Percentiles rank a stretch among this genome's conserved stretches.
Evolutionary conservation across 2,113 vertebrate genomes (phyloP).

Genomic region (Malurus cyaneus): DNA sequence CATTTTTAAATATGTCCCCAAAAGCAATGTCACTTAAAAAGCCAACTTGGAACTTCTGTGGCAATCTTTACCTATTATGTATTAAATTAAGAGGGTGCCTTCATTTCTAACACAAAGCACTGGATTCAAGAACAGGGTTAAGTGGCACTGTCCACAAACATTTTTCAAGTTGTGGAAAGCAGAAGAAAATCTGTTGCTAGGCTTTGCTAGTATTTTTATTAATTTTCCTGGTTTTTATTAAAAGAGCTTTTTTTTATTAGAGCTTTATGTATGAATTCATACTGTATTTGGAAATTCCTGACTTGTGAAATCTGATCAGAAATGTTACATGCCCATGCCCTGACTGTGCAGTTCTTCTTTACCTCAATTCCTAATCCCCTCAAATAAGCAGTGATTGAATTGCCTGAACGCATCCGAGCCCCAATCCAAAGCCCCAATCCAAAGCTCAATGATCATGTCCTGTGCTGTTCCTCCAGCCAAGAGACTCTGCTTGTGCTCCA

Average conservation of each 20-base stretch:
- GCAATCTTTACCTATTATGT: neutral
- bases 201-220: neutral
- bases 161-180: neutral
- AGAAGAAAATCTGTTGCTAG: neutral
- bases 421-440: rapidly evolving
- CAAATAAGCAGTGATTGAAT: neutral
- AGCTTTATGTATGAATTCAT: neutral
- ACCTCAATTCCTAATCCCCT: too few species aligned
- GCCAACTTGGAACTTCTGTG: neutral
- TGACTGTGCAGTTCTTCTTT: neutral
- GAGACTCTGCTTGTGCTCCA: neutral
- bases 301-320: neutral
- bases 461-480: neutral
- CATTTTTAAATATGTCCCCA: neutral
- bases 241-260: neutral
- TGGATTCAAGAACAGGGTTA: neutral
- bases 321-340: neutral
- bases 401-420: rapidly evolving
- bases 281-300: neutral
- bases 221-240: neutral
- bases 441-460: rapidly evolving
- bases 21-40: neutral
- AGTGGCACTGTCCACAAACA: neutral
- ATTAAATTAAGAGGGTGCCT: neutral
- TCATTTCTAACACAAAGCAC: neutral